These are phyloP conservation scores for Notocelia uddmanniana DNA, from an alignment of 2,888 invertebrate species.

Conservation along the genomic window DNA sequence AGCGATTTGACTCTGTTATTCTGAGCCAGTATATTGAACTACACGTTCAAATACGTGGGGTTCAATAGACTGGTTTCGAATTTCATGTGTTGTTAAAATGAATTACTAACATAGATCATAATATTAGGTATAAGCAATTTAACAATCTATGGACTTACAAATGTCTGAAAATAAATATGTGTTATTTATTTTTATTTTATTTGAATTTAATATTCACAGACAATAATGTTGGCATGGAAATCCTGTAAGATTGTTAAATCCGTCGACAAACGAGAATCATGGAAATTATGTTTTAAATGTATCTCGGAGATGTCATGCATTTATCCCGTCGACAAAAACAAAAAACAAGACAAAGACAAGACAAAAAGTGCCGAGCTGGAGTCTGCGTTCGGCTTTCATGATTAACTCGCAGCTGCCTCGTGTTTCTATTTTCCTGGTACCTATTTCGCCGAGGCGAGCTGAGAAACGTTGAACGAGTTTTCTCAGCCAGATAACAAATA, in stretches of 20 bases:
- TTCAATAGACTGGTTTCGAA: too few relatives aligned
- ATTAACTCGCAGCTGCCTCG: slow-evolving; percentile 64
- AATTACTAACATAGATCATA: too few relatives aligned
- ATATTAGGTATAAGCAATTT: too few relatives aligned
- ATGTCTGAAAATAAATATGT: too few relatives aligned
- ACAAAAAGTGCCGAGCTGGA: slow-evolving; percentile 62
- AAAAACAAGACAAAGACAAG: too few relatives aligned
- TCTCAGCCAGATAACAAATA: slow-evolving; percentile 71
- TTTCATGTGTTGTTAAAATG: too few relatives aligned
- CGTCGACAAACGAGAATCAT: slow-evolving; percentile 26
- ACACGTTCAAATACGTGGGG: too few relatives aligned
- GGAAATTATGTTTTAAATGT: slow-evolving; percentile 43
- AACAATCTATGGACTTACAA: too few relatives aligned
- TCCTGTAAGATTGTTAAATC: slow-evolving; percentile 20
- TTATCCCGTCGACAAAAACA: slow-evolving; percentile 56
- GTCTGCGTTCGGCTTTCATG: slow-evolving; percentile 69
- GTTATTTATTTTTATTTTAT: too few relatives aligned
- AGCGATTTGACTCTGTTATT: too few relatives aligned
- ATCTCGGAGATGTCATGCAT: slow-evolving; percentile 54
- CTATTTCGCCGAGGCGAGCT: slow-evolving; percentile 42
- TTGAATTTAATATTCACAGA: slow-evolving; percentile 23
- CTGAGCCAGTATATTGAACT: too few relatives aligned
- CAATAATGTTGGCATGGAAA: slow-evolving; percentile 19
- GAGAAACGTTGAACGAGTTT: slow-evolving; percentile 53
- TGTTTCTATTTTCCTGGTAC: slow-evolving; percentile 59